Evolutionary conservation across 1,140 invertebrate species (phyloP).

Genomic region (Mamestra configurata): DNA sequence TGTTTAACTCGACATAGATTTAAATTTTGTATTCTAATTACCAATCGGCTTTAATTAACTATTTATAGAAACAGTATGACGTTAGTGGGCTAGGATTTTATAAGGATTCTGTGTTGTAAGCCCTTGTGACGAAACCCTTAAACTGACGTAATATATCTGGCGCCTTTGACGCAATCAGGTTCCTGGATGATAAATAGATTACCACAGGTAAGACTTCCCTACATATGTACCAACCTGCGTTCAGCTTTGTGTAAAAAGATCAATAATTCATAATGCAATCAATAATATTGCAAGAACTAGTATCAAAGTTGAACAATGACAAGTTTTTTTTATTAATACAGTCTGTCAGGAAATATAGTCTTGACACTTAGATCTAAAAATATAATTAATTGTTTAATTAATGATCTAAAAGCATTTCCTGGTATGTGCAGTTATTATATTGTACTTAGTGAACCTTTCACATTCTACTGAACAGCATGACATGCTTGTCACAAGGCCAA

Average conservation of each 20-base stretch:
- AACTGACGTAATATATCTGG: slow-evolving; percentile 43
- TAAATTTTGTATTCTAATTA: not conserved
- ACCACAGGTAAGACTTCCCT: slow-evolving; percentile 26
- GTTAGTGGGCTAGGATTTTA: slow-evolving; percentile 27
- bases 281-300: slow-evolving; percentile 1
- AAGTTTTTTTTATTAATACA: not conserved
- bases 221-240: not conserved
- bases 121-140: slow-evolving; percentile 46
- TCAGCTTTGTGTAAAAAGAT: not conserved
- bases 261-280: slow-evolving; percentile 12
- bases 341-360: not conserved
- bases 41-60: not conserved
- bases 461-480: no score
- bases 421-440: not conserved
- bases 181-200: slow-evolving; percentile 46
- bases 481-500: no score
- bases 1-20: not conserved
- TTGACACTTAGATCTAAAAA: not conserved
- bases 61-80: slow-evolving; percentile 9
- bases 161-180: slow-evolving; percentile 39
- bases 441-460: not conserved
- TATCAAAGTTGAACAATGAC: not conserved
- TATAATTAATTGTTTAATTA: not conserved
- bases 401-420: not conserved
- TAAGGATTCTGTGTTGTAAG: slow-evolving; percentile 48